Percentiles rank a stretch among this genome's conserved stretches.
phyloP scores from a whole-genome alignment of 2,888 invertebrate species.

The Pyralis farinalis region DNA sequence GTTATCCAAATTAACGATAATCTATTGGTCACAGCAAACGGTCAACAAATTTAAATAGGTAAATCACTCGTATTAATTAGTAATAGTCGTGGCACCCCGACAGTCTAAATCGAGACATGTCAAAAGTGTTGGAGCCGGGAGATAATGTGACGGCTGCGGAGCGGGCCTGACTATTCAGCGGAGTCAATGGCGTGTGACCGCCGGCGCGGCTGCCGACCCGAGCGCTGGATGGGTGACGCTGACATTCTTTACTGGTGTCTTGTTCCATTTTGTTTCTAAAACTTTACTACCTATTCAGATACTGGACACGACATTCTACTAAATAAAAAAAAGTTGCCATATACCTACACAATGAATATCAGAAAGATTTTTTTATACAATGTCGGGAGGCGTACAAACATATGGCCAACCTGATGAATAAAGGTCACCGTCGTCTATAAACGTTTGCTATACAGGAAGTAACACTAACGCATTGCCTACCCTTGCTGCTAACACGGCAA shows the following conservation, averaged over 20 bases:
- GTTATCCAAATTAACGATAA: no score
- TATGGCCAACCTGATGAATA: no score
- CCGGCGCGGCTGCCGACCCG: slow-evolving; percentile 50
- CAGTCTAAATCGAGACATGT: slow-evolving; percentile 52
- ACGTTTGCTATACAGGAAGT: no score
- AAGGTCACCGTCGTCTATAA: no score
- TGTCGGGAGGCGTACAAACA: no score
- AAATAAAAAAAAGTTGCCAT: neutral
- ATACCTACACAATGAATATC: no score
- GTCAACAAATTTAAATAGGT: slow-evolving; percentile 33
- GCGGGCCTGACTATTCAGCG: slow-evolving; percentile 64
- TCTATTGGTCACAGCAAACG: no score
- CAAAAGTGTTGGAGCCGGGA: slow-evolving; percentile 46
- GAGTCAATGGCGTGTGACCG: slow-evolving; percentile 77
- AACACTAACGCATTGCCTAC: no score
- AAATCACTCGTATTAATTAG: slow-evolving; percentile 34
- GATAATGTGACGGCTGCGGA: slow-evolving; percentile 56
- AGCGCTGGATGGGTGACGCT: slow-evolving; percentile 58
- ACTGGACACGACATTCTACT: slow-evolving; percentile 17
- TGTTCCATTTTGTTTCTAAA: slow-evolving; percentile 49
- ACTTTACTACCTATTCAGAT: slow-evolving; percentile 37
- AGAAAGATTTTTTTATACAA: no score
- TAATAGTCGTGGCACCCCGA: slow-evolving; percentile 39
- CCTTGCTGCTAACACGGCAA: no score
- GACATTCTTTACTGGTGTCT: slow-evolving; percentile 67